Conservation (phyloP, 1,140 invertebrate species). For the Cataglyphis hispanica region DNA sequence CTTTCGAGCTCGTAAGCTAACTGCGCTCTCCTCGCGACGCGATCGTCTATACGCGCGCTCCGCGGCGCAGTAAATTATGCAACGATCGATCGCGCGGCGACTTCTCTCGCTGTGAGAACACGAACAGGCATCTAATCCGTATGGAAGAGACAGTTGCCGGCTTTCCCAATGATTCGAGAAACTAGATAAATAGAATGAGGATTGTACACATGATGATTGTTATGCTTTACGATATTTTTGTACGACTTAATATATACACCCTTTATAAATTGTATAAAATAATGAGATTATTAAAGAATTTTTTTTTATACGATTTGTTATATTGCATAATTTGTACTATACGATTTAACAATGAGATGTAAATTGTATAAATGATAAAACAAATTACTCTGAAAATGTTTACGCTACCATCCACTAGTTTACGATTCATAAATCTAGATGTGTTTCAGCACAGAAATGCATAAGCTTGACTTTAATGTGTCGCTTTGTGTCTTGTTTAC, state of each 20-base stretch:
- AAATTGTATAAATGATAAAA: neutral
- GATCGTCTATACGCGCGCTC: conserved; percentile 42
- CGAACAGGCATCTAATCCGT: conserved; percentile 35
- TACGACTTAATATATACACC: neutral
- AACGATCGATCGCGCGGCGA: conserved; percentile 59
- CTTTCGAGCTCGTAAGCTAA: conserved; percentile 28
- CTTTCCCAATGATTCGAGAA: conserved; percentile 35
- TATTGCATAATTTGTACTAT: no score
- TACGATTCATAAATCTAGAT: neutral
- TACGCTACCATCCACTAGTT: neutral
- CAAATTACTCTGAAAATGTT: conserved; percentile 10
- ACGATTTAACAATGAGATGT: neutral
- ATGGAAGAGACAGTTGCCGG: conserved; percentile 33
- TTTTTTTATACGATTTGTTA: no score
- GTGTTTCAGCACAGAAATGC: neutral
- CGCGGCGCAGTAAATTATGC: conserved; percentile 60
- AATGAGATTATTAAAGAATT: neutral
- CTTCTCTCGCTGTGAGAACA: conserved; percentile 40
- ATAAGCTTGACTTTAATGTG: neutral
- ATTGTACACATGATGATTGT: neutral
- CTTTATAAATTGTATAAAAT: neutral
- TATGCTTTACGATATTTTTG: neutral
- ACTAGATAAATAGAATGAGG: neutral
- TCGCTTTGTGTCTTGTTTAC: neutral
- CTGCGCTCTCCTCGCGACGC: conserved; percentile 41